Base-by-base conservation (phyloP, 2,113 vertebrate species). In the Sinocyclocheilus grahami region DNA sequence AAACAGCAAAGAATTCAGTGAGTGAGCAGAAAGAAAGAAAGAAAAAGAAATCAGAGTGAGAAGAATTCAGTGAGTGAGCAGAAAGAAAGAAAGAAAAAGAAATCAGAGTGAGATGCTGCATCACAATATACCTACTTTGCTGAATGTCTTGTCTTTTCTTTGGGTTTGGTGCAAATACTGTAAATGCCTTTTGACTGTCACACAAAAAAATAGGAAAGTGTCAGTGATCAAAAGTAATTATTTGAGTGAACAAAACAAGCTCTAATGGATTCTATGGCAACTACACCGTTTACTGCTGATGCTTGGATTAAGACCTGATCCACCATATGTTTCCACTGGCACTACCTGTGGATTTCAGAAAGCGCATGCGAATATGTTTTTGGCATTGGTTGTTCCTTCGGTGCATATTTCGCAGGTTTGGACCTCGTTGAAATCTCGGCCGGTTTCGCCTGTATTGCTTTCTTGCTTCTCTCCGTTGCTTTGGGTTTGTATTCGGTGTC, bases 121-220 rank as follows among this genome's bases (percentile, higher is more conserved):
- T 10, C 16, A 42, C 18, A 74, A 22, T 11, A 22, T 16, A 93
- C 93, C 90, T 84, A 95, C 94, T 93, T 88, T 82, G 92, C 88
- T 93, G 93, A 58, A 94, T 93, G 20, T 94, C 92, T 82, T 87
- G 63, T 10, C 93, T 90, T 39, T 89, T 95, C 85, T 90, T 93
- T 13, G 92, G 92, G 75, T 94, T 89, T 0, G 93, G 94, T 7
- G 92, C 85, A 85, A 95, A 92, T 60, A 94, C 91, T 0, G 94
- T 94, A 88, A 93, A 94, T 1, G 92, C 93, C 90, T 86, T 91
- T 84, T 72, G 37, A 74, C 93, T 94, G 89, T 83, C 90, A 92
- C 18, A 86, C 9, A 87, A 46, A 76, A 53, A 76, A 53, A 58
- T 33, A 58, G 42, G 7, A 62, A 20, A 62, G 3, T 12, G 24